Evolutionary conservation across 2,113 vertebrate genomes (phyloP), one percentile per base, ranked within the genome.

Genomic region (Dasyornis broadbenti): DNA sequence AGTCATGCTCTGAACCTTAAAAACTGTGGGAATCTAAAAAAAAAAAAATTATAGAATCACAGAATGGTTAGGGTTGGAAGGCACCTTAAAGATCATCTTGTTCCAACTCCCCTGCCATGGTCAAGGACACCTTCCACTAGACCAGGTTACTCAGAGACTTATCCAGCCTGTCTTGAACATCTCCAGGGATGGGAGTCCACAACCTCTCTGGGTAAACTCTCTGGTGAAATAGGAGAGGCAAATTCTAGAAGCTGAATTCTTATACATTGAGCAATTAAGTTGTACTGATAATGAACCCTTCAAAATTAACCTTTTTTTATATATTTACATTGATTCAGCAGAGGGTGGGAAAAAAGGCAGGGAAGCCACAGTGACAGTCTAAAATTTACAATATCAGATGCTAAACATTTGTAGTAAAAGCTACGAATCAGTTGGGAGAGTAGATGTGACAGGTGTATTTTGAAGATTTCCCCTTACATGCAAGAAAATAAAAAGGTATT

Each of bases 181-280:
- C 39, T 53, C 20, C 28, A 35, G 39, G 28, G 20, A 18, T 60
- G n/a, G 15, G 53, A 60, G 16, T 18, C 28, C 39, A n/a, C 23
- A 73, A 8, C 1, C 0, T 59, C 33, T 39, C 28, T 53, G 19
- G 6, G 27, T 19, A 59, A 8, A 13, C 15, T n/a, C 13, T 45
- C 22, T 60, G 11, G 24, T 16, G 45, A 53, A 76, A 63, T 0
- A 79, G 24, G 6, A 83, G 9, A 60, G 21, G 5, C 7, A 88
- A 78, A 57, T 66, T 79, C 9, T 52, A 61, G 13, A 56, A 44
- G 10, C 2, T 59, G 7, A 76, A 50, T 91, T 76, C 44, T 50
- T 82, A 47, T 6, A 5, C 3, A 75, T 3, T 11, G 8, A 71
- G 11, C 8, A 76, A 60, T 10, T 35, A 35, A 64, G 9, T 24